Conservation (phyloP, 1,140 invertebrate species). For the Bombus vancouverensis region DNA sequence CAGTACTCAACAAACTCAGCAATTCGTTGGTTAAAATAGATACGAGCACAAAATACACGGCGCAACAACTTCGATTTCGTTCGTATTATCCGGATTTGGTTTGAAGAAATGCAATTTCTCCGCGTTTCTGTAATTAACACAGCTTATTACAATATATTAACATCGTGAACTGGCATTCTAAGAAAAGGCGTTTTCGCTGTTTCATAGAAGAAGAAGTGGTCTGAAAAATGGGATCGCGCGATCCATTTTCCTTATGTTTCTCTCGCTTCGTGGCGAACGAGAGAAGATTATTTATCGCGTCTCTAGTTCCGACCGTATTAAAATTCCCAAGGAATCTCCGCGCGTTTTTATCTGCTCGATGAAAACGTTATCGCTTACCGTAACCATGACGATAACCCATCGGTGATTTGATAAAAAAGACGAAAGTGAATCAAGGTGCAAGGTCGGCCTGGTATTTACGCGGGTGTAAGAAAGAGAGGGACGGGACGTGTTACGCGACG, state of each 20-base stretch:
- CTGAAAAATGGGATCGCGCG: neutral
- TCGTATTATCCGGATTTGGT: neutral
- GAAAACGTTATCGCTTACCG: neutral
- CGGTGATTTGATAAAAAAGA: slow-evolving; percentile 5
- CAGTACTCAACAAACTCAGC: too few relatives aligned
- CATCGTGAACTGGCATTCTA: neutral
- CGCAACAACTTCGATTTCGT: too few relatives aligned
- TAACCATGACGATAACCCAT: neutral
- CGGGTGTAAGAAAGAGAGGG: slow-evolving; percentile 10
- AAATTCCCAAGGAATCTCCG: neutral
- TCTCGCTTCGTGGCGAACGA: neutral
- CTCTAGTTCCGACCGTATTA: neutral
- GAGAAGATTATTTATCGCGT: neutral
- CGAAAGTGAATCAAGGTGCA: slow-evolving; percentile 43
- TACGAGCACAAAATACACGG: too few relatives aligned
- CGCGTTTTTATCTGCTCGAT: neutral
- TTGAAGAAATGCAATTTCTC: neutral
- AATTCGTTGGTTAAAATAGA: too few relatives aligned
- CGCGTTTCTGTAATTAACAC: neutral
- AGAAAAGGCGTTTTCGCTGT: neutral
- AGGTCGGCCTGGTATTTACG: slow-evolving; percentile 41
- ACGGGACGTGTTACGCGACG: slow-evolving; percentile 55
- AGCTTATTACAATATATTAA: neutral
- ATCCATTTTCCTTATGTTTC: neutral
- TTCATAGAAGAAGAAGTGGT: neutral